Base-by-base conservation (phyloP, 2,113 vertebrate genomes). In the Pseudopipra pipra region DNA sequence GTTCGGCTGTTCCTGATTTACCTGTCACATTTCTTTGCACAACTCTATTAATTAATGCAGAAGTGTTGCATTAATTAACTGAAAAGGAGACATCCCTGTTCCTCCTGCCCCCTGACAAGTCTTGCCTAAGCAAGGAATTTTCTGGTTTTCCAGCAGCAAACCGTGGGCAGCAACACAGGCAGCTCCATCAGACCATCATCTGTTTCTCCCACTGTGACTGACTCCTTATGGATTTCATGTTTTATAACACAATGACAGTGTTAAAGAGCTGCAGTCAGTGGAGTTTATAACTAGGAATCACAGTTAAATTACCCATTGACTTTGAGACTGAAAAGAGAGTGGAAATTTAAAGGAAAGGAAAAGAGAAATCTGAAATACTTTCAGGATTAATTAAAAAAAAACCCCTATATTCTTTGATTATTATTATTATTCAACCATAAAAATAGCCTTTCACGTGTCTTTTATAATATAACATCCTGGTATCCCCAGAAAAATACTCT, bases 401-500 rank as follows among this genome's bases (percentile, higher is more conserved):
- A 0, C 8, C 3, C 8, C 11, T 10, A 8, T 11, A 17, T 51
- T 81, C 35, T 88, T 20, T 35, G 55, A 16, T 49, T 70, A 28
- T 58, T 41, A 8, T 16, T 84, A 21, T 65, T 58, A 62, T 73
- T 54, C 81, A 73, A 70, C 9, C 19, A 20, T 35, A 92, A 72
- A 96, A 62, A 61, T 35, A 58, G 9, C 5, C 27, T 85, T 94
- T 63, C 33, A 37, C 8, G 2, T 51, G 43, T 67, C 39, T 79
- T 91, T 95, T 86, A 68, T 86, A 65, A 56, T 22, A 51, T 9
- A 43, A 80, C 23, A 49, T 59, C 17, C 62, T 71, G 8, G 7
- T 88, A 74, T 28, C 73, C 87, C 52, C 65, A 49, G 77, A 66
- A 87, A 95, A 95, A 91, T 82, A 51, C 30, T 84, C 54, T 86